Percentiles rank a stretch among this genome's conserved stretches.
These are phyloP conservation scores for Emydura subglobosa DNA, from an alignment of 2,113 vertebrate species.

Conservation along the genomic window DNA sequence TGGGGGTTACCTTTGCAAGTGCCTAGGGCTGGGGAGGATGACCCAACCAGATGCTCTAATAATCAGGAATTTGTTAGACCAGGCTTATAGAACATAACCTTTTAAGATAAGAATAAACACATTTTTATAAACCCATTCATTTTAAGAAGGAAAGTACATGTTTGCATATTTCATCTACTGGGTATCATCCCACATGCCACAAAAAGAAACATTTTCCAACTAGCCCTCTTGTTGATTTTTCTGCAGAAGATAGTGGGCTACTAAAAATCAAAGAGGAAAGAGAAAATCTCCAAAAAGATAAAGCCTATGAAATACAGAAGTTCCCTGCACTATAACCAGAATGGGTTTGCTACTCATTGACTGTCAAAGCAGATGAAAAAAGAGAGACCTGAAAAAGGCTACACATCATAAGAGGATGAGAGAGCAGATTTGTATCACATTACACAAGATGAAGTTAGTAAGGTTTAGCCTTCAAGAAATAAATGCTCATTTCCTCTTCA, in stretches of 20 bases:
- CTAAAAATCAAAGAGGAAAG: neutral
- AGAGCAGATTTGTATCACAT: neutral
- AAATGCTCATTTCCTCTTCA: neutral
- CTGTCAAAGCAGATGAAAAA: neutral
- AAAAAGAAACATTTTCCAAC: neutral
- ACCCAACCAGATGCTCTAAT: neutral
- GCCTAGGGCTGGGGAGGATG: neutral
- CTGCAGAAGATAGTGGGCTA: neutral
- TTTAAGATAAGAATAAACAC: neutral
- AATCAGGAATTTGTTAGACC: neutral
- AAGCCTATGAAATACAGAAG: neutral
- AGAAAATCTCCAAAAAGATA: neutral
- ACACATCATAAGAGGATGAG: neutral
- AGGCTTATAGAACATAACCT: neutral
- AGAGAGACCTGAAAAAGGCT: neutral
- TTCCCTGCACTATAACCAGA: neutral
- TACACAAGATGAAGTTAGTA: neutral
- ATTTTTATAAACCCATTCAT: neutral
- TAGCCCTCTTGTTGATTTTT: neutral
- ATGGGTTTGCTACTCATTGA: neutral
- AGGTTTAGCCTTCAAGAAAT: neutral
- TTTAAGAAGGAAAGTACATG: neutral
- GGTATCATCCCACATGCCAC: neutral
- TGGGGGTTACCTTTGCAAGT: neutral
- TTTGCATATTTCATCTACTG: neutral